Conservation (phyloP, 2,113 vertebrate genomes). For the Procavia capensis region DNA sequence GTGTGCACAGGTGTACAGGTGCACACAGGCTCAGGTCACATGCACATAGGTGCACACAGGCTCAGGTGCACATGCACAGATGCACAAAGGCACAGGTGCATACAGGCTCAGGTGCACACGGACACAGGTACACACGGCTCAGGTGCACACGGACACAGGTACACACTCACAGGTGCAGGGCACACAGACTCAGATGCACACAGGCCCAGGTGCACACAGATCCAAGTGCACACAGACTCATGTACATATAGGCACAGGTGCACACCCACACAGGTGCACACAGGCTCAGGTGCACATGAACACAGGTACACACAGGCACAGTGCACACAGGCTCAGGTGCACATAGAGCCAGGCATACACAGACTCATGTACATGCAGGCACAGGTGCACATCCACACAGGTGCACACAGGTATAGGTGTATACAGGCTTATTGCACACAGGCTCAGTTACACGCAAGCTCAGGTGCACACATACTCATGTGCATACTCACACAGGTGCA, state of each 20-base stretch:
- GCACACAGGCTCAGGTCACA: no score
- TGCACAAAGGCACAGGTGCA: no score
- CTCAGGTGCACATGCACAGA: neutral
- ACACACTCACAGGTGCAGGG: no score
- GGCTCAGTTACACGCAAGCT: no score
- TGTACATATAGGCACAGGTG: neutral
- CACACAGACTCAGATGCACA: neutral
- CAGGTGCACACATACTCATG: neutral
- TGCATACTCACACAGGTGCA: neutral
- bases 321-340: no score
- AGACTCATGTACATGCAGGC: rapidly evolving
- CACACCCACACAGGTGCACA: neutral
- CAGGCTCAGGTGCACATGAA: neutral
- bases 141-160: neutral
- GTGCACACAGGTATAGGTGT: neutral
- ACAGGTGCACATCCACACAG: no score
- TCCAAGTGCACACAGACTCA: no score
- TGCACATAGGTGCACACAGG: neutral
- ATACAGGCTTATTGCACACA: neutral
- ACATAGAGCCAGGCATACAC: no score
- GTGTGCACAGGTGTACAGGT: neutral
- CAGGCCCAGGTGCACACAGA: neutral
- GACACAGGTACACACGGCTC: no score
- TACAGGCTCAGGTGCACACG: no score
- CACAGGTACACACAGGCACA: neutral